Evolutionary conservation across 1,140 invertebrate genomes (phyloP).

Genomic region (Lepidurus couesii): DNA sequence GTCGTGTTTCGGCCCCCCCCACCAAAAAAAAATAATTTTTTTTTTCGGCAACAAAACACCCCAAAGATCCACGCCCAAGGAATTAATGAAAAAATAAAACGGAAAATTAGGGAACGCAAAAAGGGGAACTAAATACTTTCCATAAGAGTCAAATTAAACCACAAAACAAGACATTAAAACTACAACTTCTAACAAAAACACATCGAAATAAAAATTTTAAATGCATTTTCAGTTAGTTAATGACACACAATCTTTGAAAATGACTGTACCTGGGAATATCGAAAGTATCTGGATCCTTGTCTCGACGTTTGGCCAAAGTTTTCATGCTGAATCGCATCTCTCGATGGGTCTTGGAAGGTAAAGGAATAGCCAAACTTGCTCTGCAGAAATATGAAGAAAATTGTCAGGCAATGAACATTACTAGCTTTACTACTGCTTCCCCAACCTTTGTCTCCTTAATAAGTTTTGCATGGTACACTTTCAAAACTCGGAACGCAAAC

Average conservation of each 20-base stretch:
- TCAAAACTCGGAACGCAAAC: neutral
- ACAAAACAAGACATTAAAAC: neutral
- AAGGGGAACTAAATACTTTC: neutral
- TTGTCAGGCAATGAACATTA: constrained; percentile 28
- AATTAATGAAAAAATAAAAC: neutral
- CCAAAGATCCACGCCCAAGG: constrained; percentile 26
- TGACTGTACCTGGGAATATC: constrained; percentile 56
- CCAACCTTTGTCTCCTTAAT: neutral
- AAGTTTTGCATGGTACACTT: neutral
- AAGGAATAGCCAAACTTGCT: constrained; percentile 68
- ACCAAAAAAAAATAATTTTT: constrained; percentile 44
- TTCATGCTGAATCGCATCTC: constrained; percentile 66
- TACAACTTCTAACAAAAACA: neutral
- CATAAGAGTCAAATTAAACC: neutral
- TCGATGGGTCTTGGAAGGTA: constrained; percentile 70
- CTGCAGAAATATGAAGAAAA: constrained; percentile 42
- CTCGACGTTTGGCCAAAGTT: constrained; percentile 44
- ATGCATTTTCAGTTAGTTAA: neutral
- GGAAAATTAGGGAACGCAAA: constrained; percentile 25
- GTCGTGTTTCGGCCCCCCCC: neutral
- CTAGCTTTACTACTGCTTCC: neutral
- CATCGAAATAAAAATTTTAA: neutral
- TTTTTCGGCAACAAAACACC: constrained; percentile 63
- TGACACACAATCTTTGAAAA: too few species aligned
- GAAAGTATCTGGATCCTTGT: constrained; percentile 39